Conservation (phyloP, 2,888 invertebrate genomes). For the Hyles lineata region DNA sequence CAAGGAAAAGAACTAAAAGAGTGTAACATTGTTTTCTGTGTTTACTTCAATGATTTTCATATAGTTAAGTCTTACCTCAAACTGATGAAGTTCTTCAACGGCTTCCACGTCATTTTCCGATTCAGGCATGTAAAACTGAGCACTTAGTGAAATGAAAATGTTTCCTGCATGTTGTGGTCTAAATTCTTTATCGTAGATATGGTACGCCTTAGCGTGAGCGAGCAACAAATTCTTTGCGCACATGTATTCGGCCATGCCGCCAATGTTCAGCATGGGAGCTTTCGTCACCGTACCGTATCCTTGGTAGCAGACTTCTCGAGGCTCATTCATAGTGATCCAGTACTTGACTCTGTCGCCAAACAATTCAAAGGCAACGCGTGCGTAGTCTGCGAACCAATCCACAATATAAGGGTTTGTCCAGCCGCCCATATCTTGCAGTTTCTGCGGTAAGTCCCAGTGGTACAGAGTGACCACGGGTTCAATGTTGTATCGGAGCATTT, state of each 20-base stretch:
- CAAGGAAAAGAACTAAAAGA: not conserved
- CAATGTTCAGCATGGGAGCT: constrained; percentile 58
- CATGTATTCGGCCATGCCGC: constrained; percentile 73
- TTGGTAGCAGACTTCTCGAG: constrained; percentile 57
- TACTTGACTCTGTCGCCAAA: constrained; percentile 76
- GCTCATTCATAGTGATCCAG: constrained; percentile 86
- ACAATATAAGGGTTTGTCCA: constrained; percentile 72
- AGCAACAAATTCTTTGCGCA: constrained; percentile 73
- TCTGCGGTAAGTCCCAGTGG: constrained; percentile 81
- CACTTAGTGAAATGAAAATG: constrained; percentile 54
- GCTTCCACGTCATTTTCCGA: constrained; percentile 61
- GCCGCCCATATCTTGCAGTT: constrained; percentile 81
- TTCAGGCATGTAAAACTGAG: constrained; percentile 57
- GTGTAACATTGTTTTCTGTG: not conserved
- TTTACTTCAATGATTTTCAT: too few relatives aligned
- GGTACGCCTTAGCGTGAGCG: constrained; percentile 80
- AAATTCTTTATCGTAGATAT: constrained; percentile 63
- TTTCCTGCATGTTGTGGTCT: constrained; percentile 50
- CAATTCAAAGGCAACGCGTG: constrained; percentile 63
- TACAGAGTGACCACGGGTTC: constrained; percentile 83
- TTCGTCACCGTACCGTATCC: constrained; percentile 66
- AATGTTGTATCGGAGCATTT: constrained; percentile 83
- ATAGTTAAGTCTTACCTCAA: constrained; percentile 46
- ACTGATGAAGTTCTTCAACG: constrained; percentile 53
- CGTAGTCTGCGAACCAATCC: constrained; percentile 75